These are phyloP conservation scores for Nasonia oneida DNA, from an alignment of 2,888 invertebrate genomes.

Conservation along the genomic window DNA sequence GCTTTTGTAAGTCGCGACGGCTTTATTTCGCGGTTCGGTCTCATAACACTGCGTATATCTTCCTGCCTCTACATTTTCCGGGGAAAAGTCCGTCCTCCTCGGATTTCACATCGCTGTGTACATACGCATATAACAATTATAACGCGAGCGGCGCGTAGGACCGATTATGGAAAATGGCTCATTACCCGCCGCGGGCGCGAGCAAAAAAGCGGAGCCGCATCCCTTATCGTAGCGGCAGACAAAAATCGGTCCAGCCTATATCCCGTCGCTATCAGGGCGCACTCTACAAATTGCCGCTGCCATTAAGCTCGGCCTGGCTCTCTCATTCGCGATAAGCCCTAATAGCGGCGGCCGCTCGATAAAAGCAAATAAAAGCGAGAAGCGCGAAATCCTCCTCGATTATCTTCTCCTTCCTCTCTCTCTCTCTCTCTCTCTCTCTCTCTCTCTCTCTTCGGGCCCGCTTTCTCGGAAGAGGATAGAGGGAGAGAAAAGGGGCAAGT, in stretches of 20 bases:
- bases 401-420: constrained; percentile 11
- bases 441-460: not conserved
- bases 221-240: not conserved
- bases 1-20: constrained; percentile 23
- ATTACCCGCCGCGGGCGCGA: not conserved
- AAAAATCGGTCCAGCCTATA: not conserved
- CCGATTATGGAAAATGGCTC: not conserved
- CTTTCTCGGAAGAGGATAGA: constrained; percentile 42
- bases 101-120: not conserved
- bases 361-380: constrained; percentile 43
- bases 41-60: not conserved
- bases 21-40: constrained; percentile 22
- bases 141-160: no score
- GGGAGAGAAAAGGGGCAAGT: constrained; percentile 17
- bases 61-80: not conserved
- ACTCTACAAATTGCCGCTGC: constrained; percentile 53
- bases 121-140: not conserved
- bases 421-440: no score
- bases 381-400: constrained; percentile 34
- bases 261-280: constrained; percentile 16
- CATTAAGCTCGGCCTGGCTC: constrained; percentile 43
- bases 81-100: not conserved
- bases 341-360: constrained; percentile 49
- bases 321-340: constrained; percentile 9
- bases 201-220: not conserved